phyloP scores from a whole-genome alignment of 2,888 invertebrate species.

The Antheraea yamamai region DNA sequence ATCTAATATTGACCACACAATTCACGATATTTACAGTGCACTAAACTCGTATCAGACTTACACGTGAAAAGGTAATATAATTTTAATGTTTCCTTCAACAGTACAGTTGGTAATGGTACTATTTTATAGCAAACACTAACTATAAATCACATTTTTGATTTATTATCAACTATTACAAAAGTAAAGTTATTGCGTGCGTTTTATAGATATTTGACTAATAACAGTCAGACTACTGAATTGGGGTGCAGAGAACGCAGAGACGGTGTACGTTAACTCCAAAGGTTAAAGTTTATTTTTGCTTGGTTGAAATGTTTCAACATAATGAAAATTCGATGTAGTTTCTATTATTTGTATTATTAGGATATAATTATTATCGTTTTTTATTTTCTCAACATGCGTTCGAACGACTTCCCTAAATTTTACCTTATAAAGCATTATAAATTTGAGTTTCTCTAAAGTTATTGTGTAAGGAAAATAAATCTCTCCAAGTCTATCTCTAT shows the following conservation, averaged over 20 bases:
- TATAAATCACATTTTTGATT: slow-evolving; percentile 74
- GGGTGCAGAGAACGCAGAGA: not conserved
- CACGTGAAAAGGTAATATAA: slow-evolving; percentile 75
- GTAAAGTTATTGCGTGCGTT: slow-evolving; percentile 32
- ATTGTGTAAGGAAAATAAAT: not conserved
- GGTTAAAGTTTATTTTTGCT: not conserved
- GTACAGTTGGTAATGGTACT: slow-evolving; percentile 52
- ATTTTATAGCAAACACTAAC: slow-evolving; percentile 66
- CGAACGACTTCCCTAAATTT: not conserved
- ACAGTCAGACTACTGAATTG: slow-evolving; percentile 8
- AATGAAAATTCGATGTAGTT: slow-evolving; percentile 1
- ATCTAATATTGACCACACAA: slow-evolving; percentile 35
- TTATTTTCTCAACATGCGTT: slow-evolving; percentile 2
- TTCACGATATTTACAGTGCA: slow-evolving; percentile 55
- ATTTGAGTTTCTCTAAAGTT: not conserved
- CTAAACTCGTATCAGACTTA: slow-evolving; percentile 56
- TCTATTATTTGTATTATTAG: slow-evolving; percentile 10
- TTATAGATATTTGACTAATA: slow-evolving; percentile 22
- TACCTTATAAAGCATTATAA: not conserved
- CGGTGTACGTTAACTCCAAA: not conserved
- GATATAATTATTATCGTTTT: not conserved
- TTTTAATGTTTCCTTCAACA: slow-evolving; percentile 72
- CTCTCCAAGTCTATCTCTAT: not conserved
- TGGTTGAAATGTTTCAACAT: not conserved
- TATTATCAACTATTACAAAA: slow-evolving; percentile 45